A percentile compares a stretch with the other conserved stretches of the same genome.
Evolutionary conservation across 2,888 invertebrate species (phyloP).

Genomic region (Macroteleia sp.): DNA sequence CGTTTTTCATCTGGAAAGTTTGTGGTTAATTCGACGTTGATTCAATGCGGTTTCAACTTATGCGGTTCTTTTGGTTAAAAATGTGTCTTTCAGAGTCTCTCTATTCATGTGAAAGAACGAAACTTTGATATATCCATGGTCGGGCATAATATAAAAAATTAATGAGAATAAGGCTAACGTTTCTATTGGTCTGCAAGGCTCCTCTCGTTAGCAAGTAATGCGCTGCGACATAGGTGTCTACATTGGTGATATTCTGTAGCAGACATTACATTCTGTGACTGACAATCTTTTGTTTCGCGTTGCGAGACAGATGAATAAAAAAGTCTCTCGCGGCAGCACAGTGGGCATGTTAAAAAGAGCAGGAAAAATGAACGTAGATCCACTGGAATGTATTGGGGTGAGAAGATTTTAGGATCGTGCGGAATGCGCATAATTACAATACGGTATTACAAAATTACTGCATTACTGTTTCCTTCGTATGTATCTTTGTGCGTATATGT

Average conservation of each 20-base stretch:
- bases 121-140: slow-evolving; percentile 24
- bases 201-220: slow-evolving; percentile 65
- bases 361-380: slow-evolving; percentile 52
- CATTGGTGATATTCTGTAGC: slow-evolving; percentile 61
- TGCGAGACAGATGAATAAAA: slow-evolving; percentile 64
- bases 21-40: slow-evolving; percentile 20
- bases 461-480: slow-evolving; percentile 67
- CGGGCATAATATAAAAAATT: slow-evolving; percentile 37
- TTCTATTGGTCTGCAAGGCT: slow-evolving; percentile 65
- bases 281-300: slow-evolving; percentile 63
- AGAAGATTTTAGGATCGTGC: slow-evolving; percentile 60
- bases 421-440: slow-evolving; percentile 76
- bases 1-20: not conserved
- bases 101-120: slow-evolving; percentile 13
- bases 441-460: slow-evolving; percentile 74
- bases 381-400: slow-evolving; percentile 53
- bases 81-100: slow-evolving; percentile 9
- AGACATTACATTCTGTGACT: slow-evolving; percentile 62
- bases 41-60: slow-evolving; percentile 19
- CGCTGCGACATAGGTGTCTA: slow-evolving; percentile 51
- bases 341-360: slow-evolving; percentile 60
- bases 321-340: slow-evolving; percentile 62
- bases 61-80: slow-evolving; percentile 14
- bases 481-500: slow-evolving; percentile 5
- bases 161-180: slow-evolving; percentile 68